Conservation (phyloP, 2,113 vertebrate genomes). For the Casuarius casuarius region DNA sequence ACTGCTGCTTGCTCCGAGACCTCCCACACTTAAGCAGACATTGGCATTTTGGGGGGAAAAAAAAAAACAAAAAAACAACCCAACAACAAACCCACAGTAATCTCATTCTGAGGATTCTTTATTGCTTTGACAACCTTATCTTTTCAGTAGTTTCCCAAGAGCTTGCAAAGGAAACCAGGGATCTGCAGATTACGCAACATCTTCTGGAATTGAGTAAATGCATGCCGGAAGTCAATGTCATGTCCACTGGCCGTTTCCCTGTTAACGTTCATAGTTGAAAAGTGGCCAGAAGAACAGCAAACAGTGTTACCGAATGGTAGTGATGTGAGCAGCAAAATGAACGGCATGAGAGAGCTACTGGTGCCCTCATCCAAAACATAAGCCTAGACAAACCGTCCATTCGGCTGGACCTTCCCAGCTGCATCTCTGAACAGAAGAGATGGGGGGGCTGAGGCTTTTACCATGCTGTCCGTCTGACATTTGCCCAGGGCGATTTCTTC, state of each 20-base stretch:
- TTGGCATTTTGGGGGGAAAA: background rate
- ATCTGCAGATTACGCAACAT: background rate
- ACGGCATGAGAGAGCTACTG: background rate
- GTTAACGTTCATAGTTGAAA: accelerated
- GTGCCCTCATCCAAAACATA: background rate
- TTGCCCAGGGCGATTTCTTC: constrained; percentile 82
- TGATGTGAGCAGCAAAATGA: background rate
- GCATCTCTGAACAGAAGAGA: background rate
- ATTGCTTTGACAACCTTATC: background rate
- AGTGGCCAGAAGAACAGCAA: background rate
- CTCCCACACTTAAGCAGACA: background rate
- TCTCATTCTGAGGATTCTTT: constrained; percentile 6
- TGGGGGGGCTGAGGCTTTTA: background rate
- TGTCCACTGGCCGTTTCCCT: accelerated
- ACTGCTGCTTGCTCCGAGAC: background rate
- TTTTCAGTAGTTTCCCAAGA: background rate
- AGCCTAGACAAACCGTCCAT: background rate
- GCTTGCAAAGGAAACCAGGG: background rate
- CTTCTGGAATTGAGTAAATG: background rate
- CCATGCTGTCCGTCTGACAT: constrained; percentile 81
- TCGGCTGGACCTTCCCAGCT: background rate
- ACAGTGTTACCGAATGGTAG: background rate
- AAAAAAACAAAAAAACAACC: background rate
- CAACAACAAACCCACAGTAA: background rate
- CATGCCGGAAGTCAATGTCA: background rate